These are phyloP conservation scores for Cheilosia scutellata DNA, from an alignment of 2,888 invertebrate genomes.

Conservation along the genomic window DNA sequence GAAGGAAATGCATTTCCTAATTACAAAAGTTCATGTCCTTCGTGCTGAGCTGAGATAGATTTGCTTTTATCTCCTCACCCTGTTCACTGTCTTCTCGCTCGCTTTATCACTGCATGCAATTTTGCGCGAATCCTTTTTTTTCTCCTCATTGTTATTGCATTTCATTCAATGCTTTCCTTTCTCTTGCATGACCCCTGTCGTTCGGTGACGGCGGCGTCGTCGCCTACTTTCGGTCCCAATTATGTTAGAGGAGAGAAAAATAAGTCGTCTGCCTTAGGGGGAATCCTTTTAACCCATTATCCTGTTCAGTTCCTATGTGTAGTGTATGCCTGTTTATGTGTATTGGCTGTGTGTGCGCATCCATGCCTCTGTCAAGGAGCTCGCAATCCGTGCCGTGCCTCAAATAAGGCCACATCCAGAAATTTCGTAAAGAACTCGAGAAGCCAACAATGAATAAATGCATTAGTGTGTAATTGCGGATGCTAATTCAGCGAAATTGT, in stretches of 20 bases:
- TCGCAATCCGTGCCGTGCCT: constrained; percentile 8
- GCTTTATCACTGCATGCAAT: constrained; percentile 35
- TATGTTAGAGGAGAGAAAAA: constrained; percentile 49
- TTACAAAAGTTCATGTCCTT: constrained; percentile 76
- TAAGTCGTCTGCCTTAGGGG: constrained; percentile 52
- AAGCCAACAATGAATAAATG: constrained; percentile 71
- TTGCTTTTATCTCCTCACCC: constrained; percentile 25
- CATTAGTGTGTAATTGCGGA: constrained; percentile 77
- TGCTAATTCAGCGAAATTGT: constrained; percentile 75
- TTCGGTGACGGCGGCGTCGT: not conserved
- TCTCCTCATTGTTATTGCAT: constrained; percentile 37
- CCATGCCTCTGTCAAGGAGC: constrained; percentile 11
- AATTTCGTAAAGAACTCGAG: constrained; percentile 18
- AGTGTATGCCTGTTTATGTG: constrained; percentile 21
- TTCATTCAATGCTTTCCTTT: constrained; percentile 45
- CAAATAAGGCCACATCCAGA: not conserved
- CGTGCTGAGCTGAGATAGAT: constrained; percentile 66
- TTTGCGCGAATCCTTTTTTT: constrained; percentile 50
- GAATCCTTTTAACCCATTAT: constrained; percentile 49
- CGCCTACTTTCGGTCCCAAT: constrained; percentile 46
- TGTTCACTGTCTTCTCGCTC: constrained; percentile 1
- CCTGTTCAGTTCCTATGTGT: not conserved
- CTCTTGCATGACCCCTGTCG: constrained; percentile 15
- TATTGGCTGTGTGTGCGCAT: constrained; percentile 12
- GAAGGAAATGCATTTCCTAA: constrained; percentile 76